Conservation (phyloP, 2,888 invertebrate genomes). For the Sphaeridia pumilis region DNA sequence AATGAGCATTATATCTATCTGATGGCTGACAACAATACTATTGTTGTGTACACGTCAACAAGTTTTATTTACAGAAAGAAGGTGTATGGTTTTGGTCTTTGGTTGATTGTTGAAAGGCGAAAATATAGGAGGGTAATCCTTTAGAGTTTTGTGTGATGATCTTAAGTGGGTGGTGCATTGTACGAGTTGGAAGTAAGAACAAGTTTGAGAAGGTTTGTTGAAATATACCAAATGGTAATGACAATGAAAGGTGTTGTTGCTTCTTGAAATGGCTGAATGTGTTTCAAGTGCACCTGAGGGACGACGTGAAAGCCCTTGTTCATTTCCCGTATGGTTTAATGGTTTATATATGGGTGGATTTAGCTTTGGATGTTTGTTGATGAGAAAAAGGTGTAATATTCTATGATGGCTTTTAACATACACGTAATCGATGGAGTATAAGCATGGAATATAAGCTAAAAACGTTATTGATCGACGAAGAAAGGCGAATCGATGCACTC, state of each 20-base stretch:
- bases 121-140: not conserved
- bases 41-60: not conserved
- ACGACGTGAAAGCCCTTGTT: not conserved
- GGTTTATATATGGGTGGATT: not conserved
- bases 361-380: not conserved
- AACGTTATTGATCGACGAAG: too few species aligned
- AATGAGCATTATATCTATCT: not conserved
- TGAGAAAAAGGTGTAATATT: too few species aligned
- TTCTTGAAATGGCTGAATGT: too few species aligned
- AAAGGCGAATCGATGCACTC: too few species aligned
- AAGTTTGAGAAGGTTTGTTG: not conserved
- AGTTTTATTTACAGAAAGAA: not conserved
- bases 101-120: slow-evolving; percentile 3
- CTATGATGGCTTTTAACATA: too few species aligned
- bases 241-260: not conserved
- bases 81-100: too few species aligned
- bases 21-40: not conserved
- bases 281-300: too few species aligned
- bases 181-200: not conserved
- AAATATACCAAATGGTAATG: not conserved
- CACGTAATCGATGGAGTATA: too few species aligned
- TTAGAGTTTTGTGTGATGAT: not conserved
- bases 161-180: not conserved
- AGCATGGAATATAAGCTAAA: too few species aligned
- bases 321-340: not conserved